phyloP scores from a whole-genome alignment of 2,797 vertebrate species.

The Crenuchus spilurus region DNA sequence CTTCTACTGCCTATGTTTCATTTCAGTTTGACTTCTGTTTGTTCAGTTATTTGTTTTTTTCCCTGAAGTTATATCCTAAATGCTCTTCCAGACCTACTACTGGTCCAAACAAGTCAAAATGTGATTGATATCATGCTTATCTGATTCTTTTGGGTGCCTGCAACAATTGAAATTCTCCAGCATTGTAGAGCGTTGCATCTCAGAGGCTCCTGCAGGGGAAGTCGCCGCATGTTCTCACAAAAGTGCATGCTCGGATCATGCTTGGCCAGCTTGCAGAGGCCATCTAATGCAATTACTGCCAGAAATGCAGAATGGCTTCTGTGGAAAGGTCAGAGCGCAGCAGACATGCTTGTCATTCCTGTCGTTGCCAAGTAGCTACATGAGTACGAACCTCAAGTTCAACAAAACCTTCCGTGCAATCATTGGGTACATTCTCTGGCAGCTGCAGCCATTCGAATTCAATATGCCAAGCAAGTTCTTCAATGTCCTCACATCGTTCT shows the following conservation, averaged over 20 bases:
- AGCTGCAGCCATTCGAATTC: background rate
- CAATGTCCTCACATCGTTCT: constrained; percentile 2
- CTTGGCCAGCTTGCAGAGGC: background rate
- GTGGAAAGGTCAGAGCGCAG: background rate
- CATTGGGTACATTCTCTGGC: constrained; percentile 21
- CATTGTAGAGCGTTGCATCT: background rate
- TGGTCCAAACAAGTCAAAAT: too few species aligned
- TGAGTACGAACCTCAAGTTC: background rate
- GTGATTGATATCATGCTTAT: too few species aligned
- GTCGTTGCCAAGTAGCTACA: background rate
- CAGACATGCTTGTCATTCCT: background rate
- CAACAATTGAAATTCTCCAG: background rate
- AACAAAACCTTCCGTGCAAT: background rate
- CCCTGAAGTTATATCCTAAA: too few species aligned
- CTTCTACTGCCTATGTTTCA: too few species aligned
- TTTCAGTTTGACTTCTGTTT: too few species aligned
- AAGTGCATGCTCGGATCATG: background rate
- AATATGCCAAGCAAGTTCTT: background rate
- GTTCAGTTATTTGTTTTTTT: too few species aligned
- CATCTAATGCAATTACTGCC: background rate
- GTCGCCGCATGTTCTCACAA: background rate
- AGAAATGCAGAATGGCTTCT: constrained; percentile 1
- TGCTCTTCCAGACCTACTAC: too few species aligned
- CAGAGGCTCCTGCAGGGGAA: background rate
- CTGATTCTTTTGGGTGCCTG: too few species aligned